Conservation (phyloP, 2,797 vertebrate species). For the Lerista edwardsae region DNA sequence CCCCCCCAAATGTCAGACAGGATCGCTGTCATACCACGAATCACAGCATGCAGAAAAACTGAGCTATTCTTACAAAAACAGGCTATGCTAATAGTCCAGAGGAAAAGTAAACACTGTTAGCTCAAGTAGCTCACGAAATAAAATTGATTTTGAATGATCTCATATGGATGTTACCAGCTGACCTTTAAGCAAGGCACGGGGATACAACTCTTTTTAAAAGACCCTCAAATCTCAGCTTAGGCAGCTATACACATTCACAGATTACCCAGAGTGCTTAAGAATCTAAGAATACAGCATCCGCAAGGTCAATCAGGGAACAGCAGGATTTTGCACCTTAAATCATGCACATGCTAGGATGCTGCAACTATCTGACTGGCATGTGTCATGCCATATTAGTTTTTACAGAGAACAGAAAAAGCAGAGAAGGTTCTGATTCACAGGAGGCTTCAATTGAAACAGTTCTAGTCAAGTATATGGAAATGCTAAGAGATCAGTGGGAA, state of each 20-base stretch:
- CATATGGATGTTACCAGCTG: rapidly evolving
- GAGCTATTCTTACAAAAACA: constrained; percentile 29
- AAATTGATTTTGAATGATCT: neutral
- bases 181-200: constrained; percentile 6
- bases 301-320: neutral
- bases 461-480: neutral
- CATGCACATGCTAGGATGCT: neutral
- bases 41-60: constrained; percentile 45
- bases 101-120: constrained; percentile 8
- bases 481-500: neutral
- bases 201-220: neutral
- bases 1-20: constrained; percentile 41
- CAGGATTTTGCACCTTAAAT: constrained; percentile 15
- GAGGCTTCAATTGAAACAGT: neutral
- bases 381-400: neutral
- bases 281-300: neutral
- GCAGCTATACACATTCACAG: rapidly evolving
- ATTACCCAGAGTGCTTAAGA: constrained; percentile 4
- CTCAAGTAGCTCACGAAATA: neutral
- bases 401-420: constrained; percentile 2
- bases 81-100: neutral
- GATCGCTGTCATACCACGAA: constrained; percentile 25
- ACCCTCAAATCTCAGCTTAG: constrained; percentile 2
- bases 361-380: neutral
- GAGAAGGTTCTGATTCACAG: constrained; percentile 13